Conservation (phyloP, 2,113 vertebrate genomes). For the Cavia aperea region DNA sequence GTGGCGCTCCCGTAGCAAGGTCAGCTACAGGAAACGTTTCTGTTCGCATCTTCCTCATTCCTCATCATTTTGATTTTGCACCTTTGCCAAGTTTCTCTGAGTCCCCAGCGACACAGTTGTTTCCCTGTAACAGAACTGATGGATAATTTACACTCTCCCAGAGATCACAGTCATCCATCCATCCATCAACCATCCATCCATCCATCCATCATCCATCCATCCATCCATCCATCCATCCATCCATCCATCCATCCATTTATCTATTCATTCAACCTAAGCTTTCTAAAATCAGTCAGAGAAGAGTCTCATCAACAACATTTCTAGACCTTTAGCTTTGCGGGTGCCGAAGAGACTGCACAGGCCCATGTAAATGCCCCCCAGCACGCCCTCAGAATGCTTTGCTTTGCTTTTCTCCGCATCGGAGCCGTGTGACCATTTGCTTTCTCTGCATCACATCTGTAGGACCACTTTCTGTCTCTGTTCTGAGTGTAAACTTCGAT, state of each 20-base stretch:
- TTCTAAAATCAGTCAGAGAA: background rate
- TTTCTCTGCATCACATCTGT: background rate
- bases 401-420: background rate
- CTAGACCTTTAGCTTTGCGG: background rate
- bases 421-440: background rate
- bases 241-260: too few species aligned
- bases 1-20: background rate
- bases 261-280: background rate
- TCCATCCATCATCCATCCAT: too few species aligned
- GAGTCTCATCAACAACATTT: background rate
- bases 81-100: background rate
- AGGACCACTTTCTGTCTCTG: background rate
- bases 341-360: background rate
- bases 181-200: too few species aligned
- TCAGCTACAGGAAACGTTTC: background rate
- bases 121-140: background rate
- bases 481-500: background rate
- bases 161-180: background rate
- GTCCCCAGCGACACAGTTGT: background rate
- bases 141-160: background rate
- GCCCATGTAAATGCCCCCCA: background rate
- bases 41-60: background rate
- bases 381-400: background rate
- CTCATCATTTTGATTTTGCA: background rate
- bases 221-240: background rate